Base-by-base conservation (phyloP, 2,888 invertebrate genomes). In the Mylabris sibirica region DNA sequence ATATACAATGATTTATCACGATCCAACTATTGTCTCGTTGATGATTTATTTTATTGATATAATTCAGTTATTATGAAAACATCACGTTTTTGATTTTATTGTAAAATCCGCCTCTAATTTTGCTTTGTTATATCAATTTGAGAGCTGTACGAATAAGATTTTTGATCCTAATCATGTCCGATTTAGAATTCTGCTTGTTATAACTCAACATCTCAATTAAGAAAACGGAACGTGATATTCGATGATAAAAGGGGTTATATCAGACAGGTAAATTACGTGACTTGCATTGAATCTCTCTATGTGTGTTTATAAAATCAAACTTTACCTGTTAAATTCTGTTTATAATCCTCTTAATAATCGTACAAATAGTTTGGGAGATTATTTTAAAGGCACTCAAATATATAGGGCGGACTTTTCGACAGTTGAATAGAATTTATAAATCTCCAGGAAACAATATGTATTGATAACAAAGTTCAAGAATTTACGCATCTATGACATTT, bases 161-260 rank as follows among this genome's bases (percentile, higher is more conserved):
- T 69, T 67, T 69, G 70, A 66, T 70, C 62, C 65, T 69, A 68
- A 74, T 74, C 74, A 70, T 65, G 62, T 60, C 53, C 57, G 57
- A 67, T 69, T 72, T 68, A 66, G 65, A 73, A 70, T 72, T 69
- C 67, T 61, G 66, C 69, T 74, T 66, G 72, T 74, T 74, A 73
- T 68, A 73, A 64, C 69, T 71, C 69, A 69, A 69, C 68, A 70
- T 72, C 72, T 63, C 73, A 72, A 75, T 75, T 73, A 75, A 73
- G 72, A 75, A 72, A 71, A 62, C 65, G 68, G 70, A 70, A 75
- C 73, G 74, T 73, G 72, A 73, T 67, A 68, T 69, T 71, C 69
- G 61, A 61, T 66, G 57, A 70, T 69, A 69, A 68, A 71, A 68
- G 69, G 57, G 71, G 66, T 71, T 72, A 49, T 57, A 65, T 17